Evolutionary conservation across 2,797 vertebrate genomes (phyloP).

Genomic region (Poeciliopsis presidionis): DNA sequence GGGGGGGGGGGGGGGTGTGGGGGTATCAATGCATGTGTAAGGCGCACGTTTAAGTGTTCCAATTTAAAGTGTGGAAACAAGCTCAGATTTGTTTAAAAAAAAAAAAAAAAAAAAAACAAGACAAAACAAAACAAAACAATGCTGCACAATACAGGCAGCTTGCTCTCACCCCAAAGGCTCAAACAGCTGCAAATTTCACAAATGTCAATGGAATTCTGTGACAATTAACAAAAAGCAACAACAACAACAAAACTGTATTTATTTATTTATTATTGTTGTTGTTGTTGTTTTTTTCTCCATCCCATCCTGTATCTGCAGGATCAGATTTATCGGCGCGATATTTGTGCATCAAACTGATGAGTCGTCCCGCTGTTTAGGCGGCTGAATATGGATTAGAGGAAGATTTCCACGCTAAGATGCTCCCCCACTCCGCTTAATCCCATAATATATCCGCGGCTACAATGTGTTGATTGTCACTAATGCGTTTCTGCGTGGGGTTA

Average conservation of each 20-base stretch:
- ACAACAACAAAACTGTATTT: too few species aligned
- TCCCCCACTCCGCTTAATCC: conserved; percentile 75
- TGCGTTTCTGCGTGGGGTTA: conserved; percentile 66
- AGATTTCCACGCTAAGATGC: conserved; percentile 77
- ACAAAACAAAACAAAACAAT: conserved; percentile 63
- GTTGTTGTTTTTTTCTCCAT: not conserved
- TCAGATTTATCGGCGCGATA: conserved; percentile 33
- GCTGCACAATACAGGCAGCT: conserved; percentile 51
- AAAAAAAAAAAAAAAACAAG: conserved; percentile 38
- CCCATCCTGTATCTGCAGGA: not conserved
- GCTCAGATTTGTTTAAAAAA: conserved; percentile 67
- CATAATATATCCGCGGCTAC: conserved; percentile 68
- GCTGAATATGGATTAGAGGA: conserved; percentile 77
- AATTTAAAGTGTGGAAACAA: too few species aligned
- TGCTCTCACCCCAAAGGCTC: conserved; percentile 42
- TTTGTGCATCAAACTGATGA: conserved; percentile 63
- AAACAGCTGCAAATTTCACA: not conserved
- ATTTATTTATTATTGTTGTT: too few species aligned
- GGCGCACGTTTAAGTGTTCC: too few species aligned
- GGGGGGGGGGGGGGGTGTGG: not conserved
- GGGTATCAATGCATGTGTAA: conserved; percentile 77
- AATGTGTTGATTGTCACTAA: conserved; percentile 82
- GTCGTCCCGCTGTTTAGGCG: conserved; percentile 58
- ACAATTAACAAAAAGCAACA: not conserved
- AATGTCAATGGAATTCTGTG: not conserved